A percentile compares a stretch with the other conserved stretches of the same genome.
Conservation (phyloP, 2,888 invertebrate species). For the Thera britannica region DNA sequence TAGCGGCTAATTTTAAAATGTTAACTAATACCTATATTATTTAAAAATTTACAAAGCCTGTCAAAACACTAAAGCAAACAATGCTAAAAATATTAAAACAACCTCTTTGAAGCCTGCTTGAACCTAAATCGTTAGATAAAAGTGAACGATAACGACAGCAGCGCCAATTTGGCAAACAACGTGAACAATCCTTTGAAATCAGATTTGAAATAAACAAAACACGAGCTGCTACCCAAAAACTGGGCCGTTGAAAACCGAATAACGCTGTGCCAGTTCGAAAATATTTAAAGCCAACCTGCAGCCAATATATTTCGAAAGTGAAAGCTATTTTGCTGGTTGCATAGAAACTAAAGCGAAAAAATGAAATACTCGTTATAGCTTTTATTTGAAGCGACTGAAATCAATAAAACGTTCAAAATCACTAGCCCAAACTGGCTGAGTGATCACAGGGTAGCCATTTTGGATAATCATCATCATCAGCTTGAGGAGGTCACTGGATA, state of each 20-base stretch:
- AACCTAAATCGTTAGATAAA: neutral
- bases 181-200: conserved; percentile 32
- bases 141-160: conserved; percentile 2
- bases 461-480: too few species aligned
- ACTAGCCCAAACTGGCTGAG: too few species aligned
- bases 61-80: too few species aligned
- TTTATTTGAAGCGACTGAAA: neutral
- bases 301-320: conserved; percentile 10
- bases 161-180: conserved; percentile 23
- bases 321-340: conserved; percentile 1
- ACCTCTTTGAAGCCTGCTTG: neutral
- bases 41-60: too few species aligned
- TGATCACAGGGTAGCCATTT: too few species aligned
- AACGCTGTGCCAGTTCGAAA: conserved; percentile 12
- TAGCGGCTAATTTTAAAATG: too few species aligned
- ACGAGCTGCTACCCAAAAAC: conserved; percentile 19
- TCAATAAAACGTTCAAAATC: neutral
- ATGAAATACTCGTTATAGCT: neutral
- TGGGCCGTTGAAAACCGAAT: conserved; percentile 19
- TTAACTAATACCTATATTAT: too few species aligned
- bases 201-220: conserved; percentile 29
- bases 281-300: conserved; percentile 19
- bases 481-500: too few species aligned
- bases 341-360: neutral
- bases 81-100: neutral